Evolutionary conservation across 1,140 invertebrate species (phyloP).

Genomic region (Eumeta japonica): DNA sequence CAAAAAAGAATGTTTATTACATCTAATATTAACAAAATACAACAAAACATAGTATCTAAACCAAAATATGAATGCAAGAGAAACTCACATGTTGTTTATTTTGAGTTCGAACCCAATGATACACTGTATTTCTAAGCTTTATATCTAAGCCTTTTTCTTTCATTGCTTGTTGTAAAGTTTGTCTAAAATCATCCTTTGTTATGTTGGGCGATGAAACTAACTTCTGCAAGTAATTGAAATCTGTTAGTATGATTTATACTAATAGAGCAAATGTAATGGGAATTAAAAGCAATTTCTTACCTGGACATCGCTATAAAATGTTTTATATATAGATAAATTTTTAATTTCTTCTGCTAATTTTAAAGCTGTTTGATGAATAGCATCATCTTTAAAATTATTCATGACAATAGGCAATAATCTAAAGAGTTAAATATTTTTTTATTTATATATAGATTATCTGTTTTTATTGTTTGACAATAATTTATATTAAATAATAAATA

Average conservation of each 20-base stretch:
- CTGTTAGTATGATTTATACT: slow-evolving; percentile 3
- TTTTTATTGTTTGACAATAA: no score
- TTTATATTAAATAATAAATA: no score
- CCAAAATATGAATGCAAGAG: not conserved
- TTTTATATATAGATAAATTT: slow-evolving; percentile 59
- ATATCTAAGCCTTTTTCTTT: slow-evolving; percentile 75
- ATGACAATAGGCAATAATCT: no score
- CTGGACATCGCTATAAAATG: slow-evolving; percentile 60
- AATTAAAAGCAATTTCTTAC: slow-evolving; percentile 16
- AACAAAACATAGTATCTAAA: not conserved
- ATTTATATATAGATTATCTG: no score
- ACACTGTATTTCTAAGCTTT: slow-evolving; percentile 78
- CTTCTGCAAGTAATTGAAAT: slow-evolving; percentile 58
- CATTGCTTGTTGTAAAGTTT: slow-evolving; percentile 70
- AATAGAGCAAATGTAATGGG: not conserved
- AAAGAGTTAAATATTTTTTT: no score
- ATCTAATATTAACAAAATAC: not conserved
- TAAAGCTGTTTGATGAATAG: slow-evolving; percentile 59
- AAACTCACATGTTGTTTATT: slow-evolving; percentile 52
- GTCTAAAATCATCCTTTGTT: slow-evolving; percentile 73
- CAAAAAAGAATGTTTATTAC: slow-evolving; percentile 10
- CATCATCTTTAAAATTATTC: no score
- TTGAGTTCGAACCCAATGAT: slow-evolving; percentile 72
- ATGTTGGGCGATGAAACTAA: slow-evolving; percentile 71
- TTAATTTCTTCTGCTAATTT: slow-evolving; percentile 61